Evolutionary conservation across 2,113 vertebrate genomes (phyloP).

Genomic region (Galbula dea): DNA sequence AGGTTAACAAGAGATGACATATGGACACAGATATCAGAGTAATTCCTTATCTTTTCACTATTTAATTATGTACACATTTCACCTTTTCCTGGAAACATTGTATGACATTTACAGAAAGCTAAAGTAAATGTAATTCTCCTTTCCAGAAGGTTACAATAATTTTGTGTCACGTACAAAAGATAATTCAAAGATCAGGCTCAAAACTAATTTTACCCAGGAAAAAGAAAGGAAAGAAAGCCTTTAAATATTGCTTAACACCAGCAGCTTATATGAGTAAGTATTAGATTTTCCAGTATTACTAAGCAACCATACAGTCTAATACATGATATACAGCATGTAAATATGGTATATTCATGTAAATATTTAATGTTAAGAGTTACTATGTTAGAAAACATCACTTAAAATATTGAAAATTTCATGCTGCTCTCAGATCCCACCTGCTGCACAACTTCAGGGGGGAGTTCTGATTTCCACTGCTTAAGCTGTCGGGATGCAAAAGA

Average conservation of each 20-base stretch:
- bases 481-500: conserved; percentile 94
- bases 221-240: background rate
- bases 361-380: background rate
- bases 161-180: background rate
- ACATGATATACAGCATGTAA: background rate
- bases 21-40: background rate
- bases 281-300: background rate
- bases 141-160: background rate
- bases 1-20: background rate
- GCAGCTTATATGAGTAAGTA: background rate
- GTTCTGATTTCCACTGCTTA: conserved; percentile 88
- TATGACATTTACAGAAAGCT: background rate
- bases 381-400: background rate
- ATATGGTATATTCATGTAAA: background rate
- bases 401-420: background rate
- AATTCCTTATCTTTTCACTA: background rate
- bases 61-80: background rate
- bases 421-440: conserved; percentile 76
- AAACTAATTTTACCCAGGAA: background rate
- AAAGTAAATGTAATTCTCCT: background rate
- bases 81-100: background rate
- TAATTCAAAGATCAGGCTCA: background rate
- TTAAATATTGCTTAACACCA: background rate
- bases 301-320: background rate
- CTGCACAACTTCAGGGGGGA: conserved; percentile 86